These are phyloP conservation scores for Zhengitettix transpicula DNA, from an alignment of 2,888 invertebrate species.

Conservation along the genomic window DNA sequence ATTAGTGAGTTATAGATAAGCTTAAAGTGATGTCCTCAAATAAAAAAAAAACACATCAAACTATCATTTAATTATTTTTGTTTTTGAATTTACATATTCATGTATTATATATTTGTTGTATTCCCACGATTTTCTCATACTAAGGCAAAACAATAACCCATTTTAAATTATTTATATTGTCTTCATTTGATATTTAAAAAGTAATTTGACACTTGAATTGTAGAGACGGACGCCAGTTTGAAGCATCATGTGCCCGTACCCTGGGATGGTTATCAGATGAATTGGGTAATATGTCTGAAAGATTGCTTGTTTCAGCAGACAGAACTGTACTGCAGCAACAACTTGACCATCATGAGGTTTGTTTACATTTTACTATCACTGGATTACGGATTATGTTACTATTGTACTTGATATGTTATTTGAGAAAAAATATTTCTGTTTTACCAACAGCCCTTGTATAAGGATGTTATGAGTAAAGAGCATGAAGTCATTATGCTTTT, in stretches of 20 bases:
- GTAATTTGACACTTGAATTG: conserved; percentile 3
- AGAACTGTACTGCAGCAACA: conserved; percentile 68
- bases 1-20: too few species aligned
- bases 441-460: conserved; percentile 50
- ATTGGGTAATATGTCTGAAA: conserved; percentile 54
- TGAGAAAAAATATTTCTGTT: not conserved
- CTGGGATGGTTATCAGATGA: conserved; percentile 80
- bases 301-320: conserved; percentile 75
- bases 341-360: conserved; percentile 62
- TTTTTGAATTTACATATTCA: too few species aligned
- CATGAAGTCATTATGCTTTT: conserved; percentile 88
- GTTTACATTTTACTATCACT: not conserved
- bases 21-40: too few species aligned
- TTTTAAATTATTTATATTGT: not conserved
- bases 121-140: too few species aligned
- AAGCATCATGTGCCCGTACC: conserved; percentile 73
- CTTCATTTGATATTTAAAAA: not conserved
- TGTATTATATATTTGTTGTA: too few species aligned
- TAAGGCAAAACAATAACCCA: too few species aligned
- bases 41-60: too few species aligned
- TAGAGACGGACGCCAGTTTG: conserved; percentile 77
- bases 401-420: too few species aligned
- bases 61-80: too few species aligned
- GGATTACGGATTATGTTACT: too few species aligned
- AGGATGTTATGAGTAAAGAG: conserved; percentile 73